A percentile compares a stretch with the other conserved stretches of the same genome.
phyloP scores from a whole-genome alignment of 2,797 vertebrate genomes.

The Miichthys miiuy region DNA sequence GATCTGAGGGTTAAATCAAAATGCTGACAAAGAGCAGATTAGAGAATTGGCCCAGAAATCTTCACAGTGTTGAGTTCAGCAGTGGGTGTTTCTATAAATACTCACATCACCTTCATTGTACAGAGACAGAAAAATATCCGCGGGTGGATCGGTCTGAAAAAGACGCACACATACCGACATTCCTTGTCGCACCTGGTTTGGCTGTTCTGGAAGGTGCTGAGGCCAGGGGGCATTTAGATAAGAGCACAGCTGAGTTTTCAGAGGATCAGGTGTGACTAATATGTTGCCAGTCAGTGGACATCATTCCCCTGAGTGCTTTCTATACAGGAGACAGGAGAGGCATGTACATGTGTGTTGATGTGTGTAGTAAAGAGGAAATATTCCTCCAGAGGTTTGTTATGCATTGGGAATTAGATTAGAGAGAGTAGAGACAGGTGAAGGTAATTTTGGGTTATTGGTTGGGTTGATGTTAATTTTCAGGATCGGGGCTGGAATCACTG shows the following conservation, averaged over 20 bases:
- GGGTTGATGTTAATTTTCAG: too few relatives aligned
- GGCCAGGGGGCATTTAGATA: constrained; percentile 47
- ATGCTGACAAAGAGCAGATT: constrained; percentile 69
- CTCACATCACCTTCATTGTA: constrained; percentile 20
- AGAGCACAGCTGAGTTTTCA: constrained; percentile 64
- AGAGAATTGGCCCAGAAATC: constrained; percentile 60
- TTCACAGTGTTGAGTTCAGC: constrained; percentile 40
- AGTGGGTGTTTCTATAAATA: constrained; percentile 62
- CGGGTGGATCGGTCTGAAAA: constrained; percentile 11
- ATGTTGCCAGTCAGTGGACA: constrained; percentile 49
- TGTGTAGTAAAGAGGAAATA: not conserved
- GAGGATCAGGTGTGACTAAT: constrained; percentile 71
- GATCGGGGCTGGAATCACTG: too few relatives aligned
- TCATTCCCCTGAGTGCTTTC: constrained; percentile 41
- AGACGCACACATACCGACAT: constrained; percentile 15
- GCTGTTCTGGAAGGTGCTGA: constrained; percentile 41
- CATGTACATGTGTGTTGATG: not conserved
- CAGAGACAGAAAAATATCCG: constrained; percentile 35
- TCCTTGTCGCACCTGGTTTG: constrained; percentile 29
- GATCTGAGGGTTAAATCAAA: constrained; percentile 74
- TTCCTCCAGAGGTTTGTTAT: too few relatives aligned
- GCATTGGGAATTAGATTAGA: not conserved
- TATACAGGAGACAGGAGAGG: constrained; percentile 25
- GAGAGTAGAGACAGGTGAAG: not conserved
- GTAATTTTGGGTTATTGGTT: not conserved